Percentiles rank a stretch among this genome's conserved stretches.
Evolutionary conservation across 1,140 invertebrate genomes (phyloP).

Genomic region (Drosophila rhopaloa): DNA sequence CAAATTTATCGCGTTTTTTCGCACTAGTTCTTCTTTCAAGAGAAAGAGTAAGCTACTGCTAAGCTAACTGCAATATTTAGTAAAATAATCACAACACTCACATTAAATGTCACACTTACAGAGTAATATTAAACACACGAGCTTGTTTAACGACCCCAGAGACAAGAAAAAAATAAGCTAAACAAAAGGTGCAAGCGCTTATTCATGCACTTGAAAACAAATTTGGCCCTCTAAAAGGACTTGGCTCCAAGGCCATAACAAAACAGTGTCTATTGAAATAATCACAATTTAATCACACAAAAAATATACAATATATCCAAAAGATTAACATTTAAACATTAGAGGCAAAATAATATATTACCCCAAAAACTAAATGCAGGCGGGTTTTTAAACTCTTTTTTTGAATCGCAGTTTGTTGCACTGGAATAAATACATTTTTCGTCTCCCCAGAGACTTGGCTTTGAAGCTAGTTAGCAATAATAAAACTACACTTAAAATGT

Average conservation of each 20-base stretch:
- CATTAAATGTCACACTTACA: not conserved
- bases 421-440: constrained; percentile 2
- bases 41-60: not conserved
- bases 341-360: not conserved
- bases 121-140: not conserved
- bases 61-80: not conserved
- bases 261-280: constrained; percentile 6
- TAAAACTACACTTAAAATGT: not conserved
- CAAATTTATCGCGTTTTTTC: not conserved
- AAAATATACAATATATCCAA: not conserved
- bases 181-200: constrained; percentile 10
- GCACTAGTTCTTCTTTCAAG: not conserved
- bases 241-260: not conserved
- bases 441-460: not conserved
- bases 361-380: not conserved
- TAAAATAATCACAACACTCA: not conserved
- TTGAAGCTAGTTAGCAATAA: not conserved
- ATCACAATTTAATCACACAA: constrained; percentile 2
- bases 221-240: not conserved
- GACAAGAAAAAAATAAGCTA: not conserved
- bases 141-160: constrained; percentile 1
- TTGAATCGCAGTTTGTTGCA: not conserved
- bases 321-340: not conserved
- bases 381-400: not conserved
- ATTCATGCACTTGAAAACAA: constrained; percentile 3